Conservation (phyloP, 2,113 vertebrate species). For the Sporophila hypoxantha region DNA sequence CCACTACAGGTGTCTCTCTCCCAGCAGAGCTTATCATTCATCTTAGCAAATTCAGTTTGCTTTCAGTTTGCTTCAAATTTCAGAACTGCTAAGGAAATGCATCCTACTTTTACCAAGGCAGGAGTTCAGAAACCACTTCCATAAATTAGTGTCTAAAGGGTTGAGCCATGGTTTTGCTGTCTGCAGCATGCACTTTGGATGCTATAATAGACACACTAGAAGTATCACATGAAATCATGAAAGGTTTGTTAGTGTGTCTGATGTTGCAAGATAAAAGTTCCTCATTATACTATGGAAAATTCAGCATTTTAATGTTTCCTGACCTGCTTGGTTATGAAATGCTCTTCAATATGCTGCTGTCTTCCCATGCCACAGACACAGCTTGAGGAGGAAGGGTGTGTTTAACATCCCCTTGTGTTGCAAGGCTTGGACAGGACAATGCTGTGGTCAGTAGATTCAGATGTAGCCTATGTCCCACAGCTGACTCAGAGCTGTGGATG, state of each 20-base stretch:
- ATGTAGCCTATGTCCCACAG: neutral
- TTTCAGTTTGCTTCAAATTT: too few species aligned
- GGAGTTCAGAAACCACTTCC: neutral
- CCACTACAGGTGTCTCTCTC: neutral
- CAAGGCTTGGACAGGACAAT: neutral
- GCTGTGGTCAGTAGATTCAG: neutral
- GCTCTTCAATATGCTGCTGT: neutral
- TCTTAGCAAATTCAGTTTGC: neutral
- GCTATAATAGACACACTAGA: neutral
- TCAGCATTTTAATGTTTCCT: neutral
- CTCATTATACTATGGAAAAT: neutral
- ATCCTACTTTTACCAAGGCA: neutral
- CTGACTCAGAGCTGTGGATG: neutral
- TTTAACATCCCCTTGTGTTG: neutral
- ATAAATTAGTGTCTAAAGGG: neutral
- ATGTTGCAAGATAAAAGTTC: neutral
- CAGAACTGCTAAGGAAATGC: neutral
- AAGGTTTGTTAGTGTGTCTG: neutral
- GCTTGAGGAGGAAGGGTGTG: neutral
- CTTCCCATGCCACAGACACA: neutral
- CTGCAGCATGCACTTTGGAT: neutral
- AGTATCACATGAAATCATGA: neutral
- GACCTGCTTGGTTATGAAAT: neutral
- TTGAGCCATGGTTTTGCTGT: neutral
- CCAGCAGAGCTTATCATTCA: neutral